Base-by-base conservation (phyloP, 2,888 invertebrate species). In the Ectemnius lituratus region DNA sequence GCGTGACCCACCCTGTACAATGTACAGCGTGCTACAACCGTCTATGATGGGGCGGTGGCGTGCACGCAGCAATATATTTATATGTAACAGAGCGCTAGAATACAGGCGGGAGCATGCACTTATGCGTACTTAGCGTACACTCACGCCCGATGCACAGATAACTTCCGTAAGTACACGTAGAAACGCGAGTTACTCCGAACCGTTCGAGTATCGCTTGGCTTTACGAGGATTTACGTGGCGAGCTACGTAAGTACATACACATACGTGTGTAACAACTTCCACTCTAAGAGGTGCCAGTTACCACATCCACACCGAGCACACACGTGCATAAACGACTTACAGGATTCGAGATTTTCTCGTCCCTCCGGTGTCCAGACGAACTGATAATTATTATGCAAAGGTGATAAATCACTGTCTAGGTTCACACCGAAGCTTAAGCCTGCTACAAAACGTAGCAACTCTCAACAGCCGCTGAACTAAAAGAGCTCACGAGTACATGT, bases 141-240 rank as follows among this genome's bases (percentile, higher is more conserved):
- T 86, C 83, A 85, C 80, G 82, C 80, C 66, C 84, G 86, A 86
- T 87, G 84, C 85, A 80, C 85, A 85, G 86, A 87, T 88, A 88
- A 85, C 86, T 84, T 81, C 64, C 59, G 65, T 63, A 73, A 65
- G 77, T 72, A 64, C 67, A 67, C 70, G 79, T 68, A 68, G 77
- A 76, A 76, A 71, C 71, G 73, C 79, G 76, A 76, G 81, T 82
- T 83, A 84, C 79, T 70, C 65, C 77, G 70, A 80, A 81, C 73
- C 83, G 79, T 78, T 82, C 78, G 83, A 82, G 79, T 79, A 86
- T 84, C 85, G 82, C 82, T 85, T 86, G 84, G 84, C 84, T 87
- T 87, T 84, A 85, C 78, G 82, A 80, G 80, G 81, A 68, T 82
- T 82, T 82, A 82, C 80, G 60, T 64, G 73, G 73, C 64, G 70